Base-by-base conservation (phyloP, 53 echinoderm and acorn worm species). In the Glandiceps talaboti region DNA sequence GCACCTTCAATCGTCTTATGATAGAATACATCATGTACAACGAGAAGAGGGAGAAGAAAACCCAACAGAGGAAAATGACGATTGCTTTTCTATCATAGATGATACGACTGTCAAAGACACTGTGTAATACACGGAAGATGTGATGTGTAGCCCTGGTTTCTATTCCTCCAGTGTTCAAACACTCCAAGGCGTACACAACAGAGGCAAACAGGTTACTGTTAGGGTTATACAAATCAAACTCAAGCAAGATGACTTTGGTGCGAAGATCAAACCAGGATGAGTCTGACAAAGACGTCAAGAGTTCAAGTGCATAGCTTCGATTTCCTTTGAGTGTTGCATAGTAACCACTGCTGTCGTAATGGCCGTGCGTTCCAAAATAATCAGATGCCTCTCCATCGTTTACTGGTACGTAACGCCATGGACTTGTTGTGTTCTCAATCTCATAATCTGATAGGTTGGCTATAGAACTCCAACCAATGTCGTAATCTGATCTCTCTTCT, bases 1-100 rank as follows among this genome's bases (percentile, higher is more conserved):
- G 86, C 33, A 86, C 79, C 75, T 72, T 30, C n/a, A 88, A 88
- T 0, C 76, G 84, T 30, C 88, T 88, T 33, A 79, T 86, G 76
- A 91, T 73, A 32, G 29, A 30, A 79, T 81, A 74, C 30, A 88
- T 81, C 82, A 91, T 78, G 32, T 86, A 83, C 73, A 83, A 73
- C 30, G 84, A 32, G 80, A 88, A 91, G 82, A 77, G 88, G 73
- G 86, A 30, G 29, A 88, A 85, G 88, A 86, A 91, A 33, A 75
- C 77, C 76, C 78, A 78, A 80, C 88, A 91, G 30, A 91, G 73
- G 29, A 45, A 45, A 20, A 45, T 20, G 6, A 45, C 20, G 6
- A 45, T 20, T 45, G 64, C 64, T 6, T 45, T 20, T 45, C 20
- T 45, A 20, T 45, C 64, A 45, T 45, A 45, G 6, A 45, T 20